Evolutionary conservation across 2,797 vertebrate species (phyloP), one percentile per base, ranked within the genome.

Genomic region (Pagetopsis macropterus): DNA sequence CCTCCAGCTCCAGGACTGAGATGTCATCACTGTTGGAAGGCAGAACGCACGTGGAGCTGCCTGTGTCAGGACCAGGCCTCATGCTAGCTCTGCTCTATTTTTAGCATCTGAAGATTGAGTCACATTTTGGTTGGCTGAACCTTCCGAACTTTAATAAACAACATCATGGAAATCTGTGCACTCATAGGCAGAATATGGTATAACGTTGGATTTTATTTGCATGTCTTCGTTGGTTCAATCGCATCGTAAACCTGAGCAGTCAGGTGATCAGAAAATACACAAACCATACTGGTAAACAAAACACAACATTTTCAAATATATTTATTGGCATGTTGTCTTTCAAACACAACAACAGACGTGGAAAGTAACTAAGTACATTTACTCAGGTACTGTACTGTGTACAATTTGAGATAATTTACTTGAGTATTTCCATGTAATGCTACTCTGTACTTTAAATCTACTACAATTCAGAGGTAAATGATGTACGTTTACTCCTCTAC

Each of bases 11-110:
- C 45, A 82, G 78, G 67, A 82, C 69, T 9, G 54, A 72, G 70
- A 61, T 79, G 76, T 79, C 61, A 66, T 65, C 54, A 14, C 71
- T 66, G 61, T 9, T 56, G 73, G 70, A 56, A 79, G 63, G 71
- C 60, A 77, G 67, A 41, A 77, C 60, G 58, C 75, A 78, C 83
- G 60, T 49, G 65, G 58, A 82, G 78, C 77, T 80, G 66, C 74
- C 65, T 61, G 71, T 78, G 83, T 82, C 79, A 71, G 77, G 65
- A 76, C 51, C 73, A 72, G 80, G 56, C 71, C 65, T 80, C 70
- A 52, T 55, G 73, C 79, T 66, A 60, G 67, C 21, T 41, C 43
- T 52, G 62, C 31, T 70, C 23, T 84, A 79, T 81, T 86, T 87
- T 78, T 83, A 81, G 69, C 44, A 37, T 12, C 59, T 70, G 64